Conservation (phyloP, 2,888 invertebrate species). For the Operophtera brumata region DNA sequence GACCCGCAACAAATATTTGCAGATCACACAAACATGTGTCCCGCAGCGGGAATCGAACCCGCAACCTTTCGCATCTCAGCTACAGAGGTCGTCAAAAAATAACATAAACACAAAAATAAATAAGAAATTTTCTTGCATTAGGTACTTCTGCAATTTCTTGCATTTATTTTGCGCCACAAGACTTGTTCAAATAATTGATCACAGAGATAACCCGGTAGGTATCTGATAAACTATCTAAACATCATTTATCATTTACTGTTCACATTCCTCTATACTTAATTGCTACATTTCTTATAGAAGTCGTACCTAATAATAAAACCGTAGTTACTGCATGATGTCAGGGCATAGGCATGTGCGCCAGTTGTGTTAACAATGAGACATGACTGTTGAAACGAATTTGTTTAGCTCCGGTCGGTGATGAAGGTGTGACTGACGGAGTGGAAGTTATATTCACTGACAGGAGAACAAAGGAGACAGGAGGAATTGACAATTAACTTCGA, state of each 20-base stretch:
- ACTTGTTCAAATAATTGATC: constrained; percentile 1
- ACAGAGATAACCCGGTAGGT: not conserved
- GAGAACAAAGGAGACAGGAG: not conserved
- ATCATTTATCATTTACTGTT: constrained; percentile 4
- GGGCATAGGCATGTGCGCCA: constrained; percentile 51
- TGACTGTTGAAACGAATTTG: constrained; percentile 29
- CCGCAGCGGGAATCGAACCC: too few relatives aligned
- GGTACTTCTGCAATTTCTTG: not conserved
- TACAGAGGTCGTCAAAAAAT: too few relatives aligned
- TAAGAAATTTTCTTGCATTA: too few relatives aligned
- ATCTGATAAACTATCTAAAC: constrained; percentile 8
- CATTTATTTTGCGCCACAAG: not conserved
- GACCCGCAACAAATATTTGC: too few relatives aligned
- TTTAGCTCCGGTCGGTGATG: constrained; percentile 26
- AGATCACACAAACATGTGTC: too few relatives aligned
- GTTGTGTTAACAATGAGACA: constrained; percentile 56
- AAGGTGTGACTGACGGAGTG: not conserved
- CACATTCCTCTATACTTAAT: not conserved
- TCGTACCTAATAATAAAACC: too few relatives aligned
- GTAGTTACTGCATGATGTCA: constrained; percentile 55
- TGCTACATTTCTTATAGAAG: not conserved
- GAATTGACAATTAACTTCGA: not conserved
- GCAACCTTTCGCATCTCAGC: too few relatives aligned
- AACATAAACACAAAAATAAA: too few relatives aligned
- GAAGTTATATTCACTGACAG: not conserved